Conservation (phyloP, 2,888 invertebrate genomes). For the Lycophotia porphyrea region DNA sequence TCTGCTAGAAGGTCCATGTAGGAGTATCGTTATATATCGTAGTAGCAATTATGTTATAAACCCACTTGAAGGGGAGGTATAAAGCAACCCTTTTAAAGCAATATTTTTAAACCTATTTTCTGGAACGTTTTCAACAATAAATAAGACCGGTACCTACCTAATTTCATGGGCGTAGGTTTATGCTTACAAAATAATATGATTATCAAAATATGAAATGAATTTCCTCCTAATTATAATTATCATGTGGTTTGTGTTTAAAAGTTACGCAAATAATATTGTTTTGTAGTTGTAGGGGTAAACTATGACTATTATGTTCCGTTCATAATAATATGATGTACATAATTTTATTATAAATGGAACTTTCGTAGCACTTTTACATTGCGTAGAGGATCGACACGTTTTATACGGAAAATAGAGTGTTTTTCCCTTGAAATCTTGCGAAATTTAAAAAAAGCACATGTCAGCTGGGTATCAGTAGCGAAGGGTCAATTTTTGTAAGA, state of each 20-base stretch:
- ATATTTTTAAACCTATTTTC: not conserved
- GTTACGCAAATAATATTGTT: not conserved
- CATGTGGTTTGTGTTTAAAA: not conserved
- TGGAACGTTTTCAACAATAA: not conserved
- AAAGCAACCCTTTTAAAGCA: not conserved
- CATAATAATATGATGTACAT: not conserved
- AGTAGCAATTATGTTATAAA: conserved; percentile 26
- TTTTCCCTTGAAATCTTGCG: not conserved
- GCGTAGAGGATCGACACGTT: not conserved
- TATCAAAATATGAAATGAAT: not conserved
- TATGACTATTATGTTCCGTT: not conserved
- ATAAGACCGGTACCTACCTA: not conserved
- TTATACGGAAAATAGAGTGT: not conserved
- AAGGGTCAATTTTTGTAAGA: too few relatives aligned
- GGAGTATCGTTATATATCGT: conserved; percentile 28
- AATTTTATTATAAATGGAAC: not conserved
- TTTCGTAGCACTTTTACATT: not conserved
- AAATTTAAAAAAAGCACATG: not conserved
- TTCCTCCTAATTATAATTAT: conserved; percentile 31
- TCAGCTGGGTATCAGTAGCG: too few relatives aligned
- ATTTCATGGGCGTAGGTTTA: too few relatives aligned
- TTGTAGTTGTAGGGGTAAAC: not conserved
- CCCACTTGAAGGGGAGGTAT: not conserved
- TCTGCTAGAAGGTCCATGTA: conserved; percentile 2
- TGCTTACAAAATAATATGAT: conserved; percentile 8